Evolutionary conservation across 1,140 invertebrate genomes (phyloP).

Genomic region (Rhyzopertha dominica): DNA sequence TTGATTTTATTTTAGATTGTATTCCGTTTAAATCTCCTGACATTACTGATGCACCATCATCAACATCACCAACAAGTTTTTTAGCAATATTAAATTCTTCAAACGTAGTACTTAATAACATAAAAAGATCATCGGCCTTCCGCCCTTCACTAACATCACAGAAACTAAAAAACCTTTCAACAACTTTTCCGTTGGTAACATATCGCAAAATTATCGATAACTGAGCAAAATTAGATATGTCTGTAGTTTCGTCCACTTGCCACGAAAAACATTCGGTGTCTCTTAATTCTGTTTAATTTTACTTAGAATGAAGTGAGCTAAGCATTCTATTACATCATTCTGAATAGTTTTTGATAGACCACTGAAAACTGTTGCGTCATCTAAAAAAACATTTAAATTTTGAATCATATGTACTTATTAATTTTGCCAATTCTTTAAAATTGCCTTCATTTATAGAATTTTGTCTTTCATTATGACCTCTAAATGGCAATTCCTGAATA

Average conservation of each 20-base stretch:
- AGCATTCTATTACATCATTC: conserved; percentile 43
- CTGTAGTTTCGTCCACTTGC: conserved; percentile 33
- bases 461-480: conserved; percentile 5
- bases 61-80: conserved; percentile 39
- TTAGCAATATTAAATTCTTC: conserved; percentile 20
- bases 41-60: conserved; percentile 36
- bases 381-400: conserved; percentile 4
- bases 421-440: conserved; percentile 10
- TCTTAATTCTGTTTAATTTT: conserved; percentile 18
- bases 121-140: conserved; percentile 22
- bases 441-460: conserved; percentile 3
- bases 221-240: conserved; percentile 30
- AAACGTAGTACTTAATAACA: conserved; percentile 18
- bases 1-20: conserved; percentile 27
- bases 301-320: conserved; percentile 18
- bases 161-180: conserved; percentile 26
- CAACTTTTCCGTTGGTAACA: conserved; percentile 20
- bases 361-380: conserved; percentile 23
- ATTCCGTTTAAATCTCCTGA: conserved; percentile 31
- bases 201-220: conserved; percentile 33
- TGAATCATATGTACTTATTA: background rate
- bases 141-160: conserved; percentile 15
- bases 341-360: conserved; percentile 27
- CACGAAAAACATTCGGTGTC: conserved; percentile 27
- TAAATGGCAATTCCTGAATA: conserved; percentile 2